A percentile compares a stretch with the other conserved stretches of the same genome.
Conservation (phyloP, 2,113 vertebrate species). For the Tetrao urogallus region DNA sequence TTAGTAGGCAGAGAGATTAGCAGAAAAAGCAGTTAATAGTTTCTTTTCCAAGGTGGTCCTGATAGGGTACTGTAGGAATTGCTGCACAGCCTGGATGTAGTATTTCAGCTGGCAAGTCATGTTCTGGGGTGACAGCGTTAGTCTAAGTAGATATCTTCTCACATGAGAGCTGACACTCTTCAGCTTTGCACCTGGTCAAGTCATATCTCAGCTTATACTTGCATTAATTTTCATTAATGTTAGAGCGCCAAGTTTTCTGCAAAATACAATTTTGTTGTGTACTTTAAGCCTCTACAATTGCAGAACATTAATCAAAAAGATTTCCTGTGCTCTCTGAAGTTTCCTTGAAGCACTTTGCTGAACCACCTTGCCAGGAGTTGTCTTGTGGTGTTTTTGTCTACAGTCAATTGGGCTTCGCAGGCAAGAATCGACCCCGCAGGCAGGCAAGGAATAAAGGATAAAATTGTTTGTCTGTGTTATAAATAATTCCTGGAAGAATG, state of each 20-base stretch:
- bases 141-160: not conserved
- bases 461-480: not conserved
- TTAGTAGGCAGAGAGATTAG: not conserved
- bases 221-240: not conserved
- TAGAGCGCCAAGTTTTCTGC: not conserved
- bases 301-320: not conserved
- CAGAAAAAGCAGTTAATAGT: not conserved
- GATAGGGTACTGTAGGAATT: rapidly evolving
- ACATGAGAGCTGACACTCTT: not conserved
- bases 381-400: not conserved
- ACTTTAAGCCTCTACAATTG: not conserved
- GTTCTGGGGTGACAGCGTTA: not conserved
- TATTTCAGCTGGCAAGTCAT: rapidly evolving
- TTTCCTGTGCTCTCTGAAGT: not conserved
- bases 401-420: not conserved
- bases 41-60: not conserved
- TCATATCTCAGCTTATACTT: not conserved
- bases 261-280: not conserved
- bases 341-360: not conserved
- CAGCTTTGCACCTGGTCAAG: not conserved
- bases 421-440: not conserved
- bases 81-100: not conserved
- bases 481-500: not conserved
- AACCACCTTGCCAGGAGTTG: not conserved
- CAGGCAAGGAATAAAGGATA: not conserved